These are phyloP conservation scores for Hypotaenidia philippensis DNA, from an alignment of 2,797 vertebrate genomes.

Conservation along the genomic window DNA sequence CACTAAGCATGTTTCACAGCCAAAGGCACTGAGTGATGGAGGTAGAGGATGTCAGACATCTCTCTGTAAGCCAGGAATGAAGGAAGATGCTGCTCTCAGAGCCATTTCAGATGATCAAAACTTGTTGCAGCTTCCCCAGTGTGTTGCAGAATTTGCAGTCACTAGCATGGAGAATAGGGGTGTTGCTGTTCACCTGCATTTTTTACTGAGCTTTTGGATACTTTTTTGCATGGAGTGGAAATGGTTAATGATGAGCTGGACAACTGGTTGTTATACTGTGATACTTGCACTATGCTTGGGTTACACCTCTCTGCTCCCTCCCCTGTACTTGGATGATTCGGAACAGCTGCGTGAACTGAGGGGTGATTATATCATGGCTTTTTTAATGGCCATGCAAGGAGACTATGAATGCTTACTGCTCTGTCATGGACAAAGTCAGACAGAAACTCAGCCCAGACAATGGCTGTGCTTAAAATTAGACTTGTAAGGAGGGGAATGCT, in stretches of 20 bases:
- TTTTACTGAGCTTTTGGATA: neutral
- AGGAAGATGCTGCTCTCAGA: neutral
- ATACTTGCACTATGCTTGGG: neutral
- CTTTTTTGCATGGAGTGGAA: neutral
- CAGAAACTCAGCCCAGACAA: slow-evolving; percentile 34
- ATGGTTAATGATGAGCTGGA: neutral
- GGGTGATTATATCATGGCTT: neutral
- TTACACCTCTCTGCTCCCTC: neutral
- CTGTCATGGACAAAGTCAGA: neutral
- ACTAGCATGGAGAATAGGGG: rapidly evolving
- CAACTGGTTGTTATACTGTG: neutral
- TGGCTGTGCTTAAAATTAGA: slow-evolving; percentile 36
- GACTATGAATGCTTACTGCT: neutral
- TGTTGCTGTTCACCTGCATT: neutral
- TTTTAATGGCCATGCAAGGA: neutral
- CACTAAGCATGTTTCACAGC: neutral
- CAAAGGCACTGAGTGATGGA: neutral
- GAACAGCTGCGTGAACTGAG: neutral
- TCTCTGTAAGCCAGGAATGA: neutral
- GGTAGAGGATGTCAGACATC: neutral
- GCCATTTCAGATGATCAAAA: slow-evolving; percentile 5
- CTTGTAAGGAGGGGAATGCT: neutral
- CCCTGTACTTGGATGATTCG: neutral
- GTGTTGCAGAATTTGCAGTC: neutral
- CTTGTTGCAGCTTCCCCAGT: slow-evolving; percentile 5